Base-by-base conservation (phyloP, 2,113 vertebrate species). In the Cinclus cinclus region DNA sequence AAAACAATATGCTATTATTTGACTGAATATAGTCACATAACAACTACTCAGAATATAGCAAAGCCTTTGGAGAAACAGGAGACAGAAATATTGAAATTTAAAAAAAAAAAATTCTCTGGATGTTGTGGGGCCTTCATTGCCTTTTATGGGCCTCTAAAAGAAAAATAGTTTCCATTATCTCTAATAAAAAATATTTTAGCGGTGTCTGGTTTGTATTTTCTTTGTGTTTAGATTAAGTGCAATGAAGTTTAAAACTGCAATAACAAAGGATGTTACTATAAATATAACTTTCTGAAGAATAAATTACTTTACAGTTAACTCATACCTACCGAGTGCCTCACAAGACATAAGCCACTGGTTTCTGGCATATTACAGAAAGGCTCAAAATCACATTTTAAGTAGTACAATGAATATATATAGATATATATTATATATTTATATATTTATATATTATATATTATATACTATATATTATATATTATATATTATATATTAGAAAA, bases 161-260 rank as follows among this genome's bases (percentile, higher is more conserved):
- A 87, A 96, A 95, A 97, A 97, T 47, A 96, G 90, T 97, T 97
- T 97, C 97, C 97, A 98, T 97, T 98, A 97, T 97, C 97, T 97
- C 97, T 80, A 92, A 94, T 27, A 90, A 97, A 97, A 98, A 97
- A 79, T 97, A 98, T 97, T 97, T 96, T 94, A 95, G 89, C 11
- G 1, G 89, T 95, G 96, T 92, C 97, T 97, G 92, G 94, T 92
- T 97, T 95, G 68, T 92, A 89, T 77, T 95, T 96, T 95, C 97
- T 92, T 82, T 95, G 95, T 98, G 96, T 97, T 98, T 97, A 96
- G 90, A 95, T 91, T 93, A 97, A 94, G 60, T 87, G 80, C 94
- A 96, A 94, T 74, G 74, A 94, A 82, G 88, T 96, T 95, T 97
- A 96, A 92, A 96, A 92, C 75, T 68, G 64, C 68, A 91, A 22